Evolutionary conservation across 2,797 vertebrate species (phyloP), one percentile per base, ranked within the genome.

Genomic region (Antennarius maculatus): DNA sequence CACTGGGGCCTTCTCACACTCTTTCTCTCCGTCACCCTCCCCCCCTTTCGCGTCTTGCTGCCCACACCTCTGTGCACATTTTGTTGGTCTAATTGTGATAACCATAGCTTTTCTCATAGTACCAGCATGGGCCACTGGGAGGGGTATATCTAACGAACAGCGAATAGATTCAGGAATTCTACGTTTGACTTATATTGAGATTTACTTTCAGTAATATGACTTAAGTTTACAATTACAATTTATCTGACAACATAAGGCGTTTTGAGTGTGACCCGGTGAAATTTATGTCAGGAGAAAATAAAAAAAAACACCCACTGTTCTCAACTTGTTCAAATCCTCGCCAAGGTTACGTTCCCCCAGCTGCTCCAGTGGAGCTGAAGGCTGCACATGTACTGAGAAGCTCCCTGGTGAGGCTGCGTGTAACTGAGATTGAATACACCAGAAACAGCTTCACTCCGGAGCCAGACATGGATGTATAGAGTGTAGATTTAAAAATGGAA

Each of bases 1-100:
- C 89, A 88, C 88, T 84, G 65, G 76, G 79, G 86, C 84, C 85
- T 84, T 85, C 83, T 89, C 79, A 73, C 74, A 56, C 81, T 42
- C 23, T 43, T 27, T 43, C 11, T 28, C 39, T 42, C 13, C 41
- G 4, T 10, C 41, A 11, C 41, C 54, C n/a, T 8, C 31, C 31
- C 31, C 31, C 31, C 3, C 31, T 8, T 8, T 8, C 31, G 5
- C 67, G 65, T 79, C 67, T 63, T 73, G 70, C 58, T 17, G 12
- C 76, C 77, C 66, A 76, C 81, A 72, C 66, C 79, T 75, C 82
- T 64, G 45, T 54, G 9, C 60, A 71, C 45, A 3, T 86, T 84
- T 82, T 80, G 73, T 85, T 63, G 50, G 72, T 79, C 56, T 42
- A 75, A 72, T 76, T 81, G 59, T 82, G 86, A 88, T 82, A 88